Base-by-base conservation (phyloP, 2,113 vertebrate species). In the Trematocara zebra region DNA sequence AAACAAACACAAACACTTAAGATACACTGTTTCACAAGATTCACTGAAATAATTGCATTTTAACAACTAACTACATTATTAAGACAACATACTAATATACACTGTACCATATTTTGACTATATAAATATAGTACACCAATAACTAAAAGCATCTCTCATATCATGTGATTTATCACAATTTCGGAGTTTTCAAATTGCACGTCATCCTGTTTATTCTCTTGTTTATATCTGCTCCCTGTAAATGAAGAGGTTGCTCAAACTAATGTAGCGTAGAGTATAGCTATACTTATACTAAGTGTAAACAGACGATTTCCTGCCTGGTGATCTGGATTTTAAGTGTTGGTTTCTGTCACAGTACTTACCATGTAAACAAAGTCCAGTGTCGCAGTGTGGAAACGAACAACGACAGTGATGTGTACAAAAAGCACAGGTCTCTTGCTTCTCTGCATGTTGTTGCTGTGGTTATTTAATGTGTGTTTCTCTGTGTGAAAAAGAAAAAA, bases 261-360 rank as follows among this genome's bases (percentile, higher is more conserved):
- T 76, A 88, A 5, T 40, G 69, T 80, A 47, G 74, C 18, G 15
- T 56, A 52, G 31, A 54, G 7, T 74, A 54, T 40, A 85, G 83
- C 80, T 82, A 88, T 59, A 82, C 42, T 18, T 79, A 11, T 64
- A 37, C 59, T 9, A 47, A 79, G 78, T 91, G 85, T 92, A 95
- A 94, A 95, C 89, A 85, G 35, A 69, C 17, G 42, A 91, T 52
- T 78, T 95, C 91, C 91, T 92, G 74, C 26, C 52, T 44, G 87
- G 49, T 14, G 80, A 81, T 87, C 61, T 47, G 59, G 76, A 78
- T 12, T 84, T 52, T 14, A 40, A 81, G 47, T 57, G 84, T 79
- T 85, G 67, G 67, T 85, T 91, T 86, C 33, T 87, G 85, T 94
- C 89, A 89, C 80, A 85, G 35, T 82, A 49, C 42, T 61, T 90